Evolutionary conservation across 2,888 invertebrate species (phyloP).

Genomic region (Aproaerema taeniolella): DNA sequence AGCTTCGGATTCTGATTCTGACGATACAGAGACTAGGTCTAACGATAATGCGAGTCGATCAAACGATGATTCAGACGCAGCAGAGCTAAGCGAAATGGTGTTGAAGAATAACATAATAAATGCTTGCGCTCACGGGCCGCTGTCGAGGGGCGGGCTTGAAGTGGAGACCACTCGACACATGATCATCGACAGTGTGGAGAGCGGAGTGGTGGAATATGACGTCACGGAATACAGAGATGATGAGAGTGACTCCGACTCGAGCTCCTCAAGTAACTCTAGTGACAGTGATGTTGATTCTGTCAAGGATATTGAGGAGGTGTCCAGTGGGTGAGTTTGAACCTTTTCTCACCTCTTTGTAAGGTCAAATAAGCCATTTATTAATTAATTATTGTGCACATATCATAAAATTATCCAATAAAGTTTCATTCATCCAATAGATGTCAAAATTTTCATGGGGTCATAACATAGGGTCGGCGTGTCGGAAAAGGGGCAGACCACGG

Average conservation of each 20-base stretch:
- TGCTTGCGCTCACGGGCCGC: slow-evolving; percentile 67
- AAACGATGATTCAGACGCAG: slow-evolving; percentile 56
- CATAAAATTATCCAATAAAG: too few relatives aligned
- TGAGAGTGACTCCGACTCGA: slow-evolving; percentile 53
- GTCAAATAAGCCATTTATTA: too few relatives aligned
- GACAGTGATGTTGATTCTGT: slow-evolving; percentile 66
- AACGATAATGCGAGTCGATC: slow-evolving; percentile 34
- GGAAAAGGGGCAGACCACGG: too few relatives aligned
- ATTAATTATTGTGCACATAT: too few relatives aligned
- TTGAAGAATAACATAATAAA: slow-evolving; percentile 71
- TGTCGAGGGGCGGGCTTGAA: slow-evolving; percentile 41
- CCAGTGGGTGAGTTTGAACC: slow-evolving; percentile 56
- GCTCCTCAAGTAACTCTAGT: slow-evolving; percentile 52
- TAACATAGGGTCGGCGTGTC: too few relatives aligned
- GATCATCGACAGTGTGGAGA: slow-evolving; percentile 64
- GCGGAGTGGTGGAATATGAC: slow-evolving; percentile 63
- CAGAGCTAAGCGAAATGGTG: slow-evolving; percentile 68
- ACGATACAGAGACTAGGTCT: slow-evolving; percentile 50
- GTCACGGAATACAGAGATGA: slow-evolving; percentile 63
- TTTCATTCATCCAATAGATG: too few relatives aligned
- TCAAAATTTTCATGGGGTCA: too few relatives aligned
- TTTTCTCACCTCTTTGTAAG: too few relatives aligned
- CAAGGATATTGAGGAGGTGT: slow-evolving; percentile 61
- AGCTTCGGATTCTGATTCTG: slow-evolving; percentile 65
- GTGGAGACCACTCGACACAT: slow-evolving; percentile 56